Conservation (phyloP, 1,140 invertebrate genomes). For the Drosophila subpulchrella region DNA sequence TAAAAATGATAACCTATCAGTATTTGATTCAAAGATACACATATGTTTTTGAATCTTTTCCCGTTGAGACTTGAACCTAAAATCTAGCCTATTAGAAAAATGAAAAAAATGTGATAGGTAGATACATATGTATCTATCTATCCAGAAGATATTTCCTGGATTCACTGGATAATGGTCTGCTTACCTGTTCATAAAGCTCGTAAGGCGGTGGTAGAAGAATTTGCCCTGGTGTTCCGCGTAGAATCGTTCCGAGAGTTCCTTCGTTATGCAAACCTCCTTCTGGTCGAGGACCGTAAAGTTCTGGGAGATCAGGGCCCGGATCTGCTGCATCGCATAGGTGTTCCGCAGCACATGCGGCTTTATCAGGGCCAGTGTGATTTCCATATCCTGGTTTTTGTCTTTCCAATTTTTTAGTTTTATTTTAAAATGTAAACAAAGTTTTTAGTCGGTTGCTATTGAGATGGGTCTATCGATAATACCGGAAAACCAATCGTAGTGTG, state of each 20-base stretch:
- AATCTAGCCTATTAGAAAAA: too few species aligned
- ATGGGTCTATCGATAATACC: background rate
- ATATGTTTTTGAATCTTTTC: too few species aligned
- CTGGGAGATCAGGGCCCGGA: conserved; percentile 88
- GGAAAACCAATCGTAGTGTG: background rate
- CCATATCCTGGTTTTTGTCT: conserved; percentile 19
- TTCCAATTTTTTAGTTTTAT: background rate
- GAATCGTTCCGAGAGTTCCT: conserved; percentile 89
- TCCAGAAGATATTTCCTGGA: too few species aligned
- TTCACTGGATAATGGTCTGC: background rate
- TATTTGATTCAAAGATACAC: too few species aligned
- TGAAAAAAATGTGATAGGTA: too few species aligned
- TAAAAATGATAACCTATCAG: too few species aligned
- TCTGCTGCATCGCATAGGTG: conserved; percentile 88
- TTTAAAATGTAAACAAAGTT: conserved; percentile 3
- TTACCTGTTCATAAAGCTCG: conserved; percentile 94
- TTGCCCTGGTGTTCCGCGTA: conserved; percentile 93
- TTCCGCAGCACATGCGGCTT: conserved; percentile 91
- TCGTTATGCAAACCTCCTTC: conserved; percentile 87
- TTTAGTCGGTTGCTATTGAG: background rate
- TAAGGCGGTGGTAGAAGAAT: conserved; percentile 94
- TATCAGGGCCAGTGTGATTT: conserved; percentile 89
- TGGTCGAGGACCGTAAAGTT: conserved; percentile 91
- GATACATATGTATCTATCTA: too few species aligned
- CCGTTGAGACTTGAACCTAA: too few species aligned